A percentile compares a stretch with the other conserved stretches of the same genome.
Evolutionary conservation across 2,797 vertebrate genomes (phyloP).

Genomic region (Chloroceryle inda): DNA sequence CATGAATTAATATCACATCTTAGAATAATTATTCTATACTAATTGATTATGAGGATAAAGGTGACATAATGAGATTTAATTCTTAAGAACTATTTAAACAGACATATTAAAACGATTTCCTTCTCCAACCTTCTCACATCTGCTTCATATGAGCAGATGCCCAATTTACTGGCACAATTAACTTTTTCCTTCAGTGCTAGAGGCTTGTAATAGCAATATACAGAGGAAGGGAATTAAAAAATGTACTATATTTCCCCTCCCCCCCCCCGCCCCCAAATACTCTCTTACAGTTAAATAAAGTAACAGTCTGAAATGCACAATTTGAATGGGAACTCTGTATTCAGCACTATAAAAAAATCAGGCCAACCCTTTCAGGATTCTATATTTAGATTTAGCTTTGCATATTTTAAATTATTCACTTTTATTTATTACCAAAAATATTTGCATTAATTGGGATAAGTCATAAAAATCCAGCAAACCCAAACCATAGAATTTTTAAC

Average conservation of each 20-base stretch:
- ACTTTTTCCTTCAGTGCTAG: background rate
- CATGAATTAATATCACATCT: background rate
- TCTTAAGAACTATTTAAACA: background rate
- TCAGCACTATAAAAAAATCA: slow-evolving; percentile 9
- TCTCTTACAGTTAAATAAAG: background rate
- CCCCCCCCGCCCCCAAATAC: background rate
- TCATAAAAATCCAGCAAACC: background rate
- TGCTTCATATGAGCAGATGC: background rate
- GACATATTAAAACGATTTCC: background rate
- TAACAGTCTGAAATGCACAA: background rate
- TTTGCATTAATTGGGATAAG: background rate
- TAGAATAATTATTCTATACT: background rate
- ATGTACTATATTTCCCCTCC: background rate
- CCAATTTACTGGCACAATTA: background rate
- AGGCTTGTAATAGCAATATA: background rate
- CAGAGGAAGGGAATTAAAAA: background rate
- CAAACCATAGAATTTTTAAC: background rate
- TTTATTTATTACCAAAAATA: background rate
- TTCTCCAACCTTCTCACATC: background rate
- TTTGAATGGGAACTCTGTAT: background rate
- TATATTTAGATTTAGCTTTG: slow-evolving; percentile 12
- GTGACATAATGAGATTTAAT: background rate
- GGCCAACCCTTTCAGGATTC: background rate
- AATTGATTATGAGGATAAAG: background rate
- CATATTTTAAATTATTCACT: background rate